These are phyloP conservation scores for Drosophila mettleri DNA, from an alignment of 2,888 invertebrate genomes.

Conservation along the genomic window DNA sequence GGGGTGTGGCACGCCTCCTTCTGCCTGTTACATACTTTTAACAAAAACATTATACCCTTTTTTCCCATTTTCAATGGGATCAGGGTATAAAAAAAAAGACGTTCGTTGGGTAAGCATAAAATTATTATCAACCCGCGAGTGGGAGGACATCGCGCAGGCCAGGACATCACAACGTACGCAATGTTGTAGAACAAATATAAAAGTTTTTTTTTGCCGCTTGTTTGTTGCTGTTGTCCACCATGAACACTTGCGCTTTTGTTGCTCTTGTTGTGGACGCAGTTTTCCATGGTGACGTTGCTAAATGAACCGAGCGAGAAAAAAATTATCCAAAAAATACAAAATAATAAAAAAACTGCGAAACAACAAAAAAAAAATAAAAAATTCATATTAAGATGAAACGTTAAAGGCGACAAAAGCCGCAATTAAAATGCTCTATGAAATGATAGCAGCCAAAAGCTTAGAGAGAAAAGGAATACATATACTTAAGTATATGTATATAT, in stretches of 20 bases:
- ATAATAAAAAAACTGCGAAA: constrained; percentile 24
- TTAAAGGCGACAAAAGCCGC: neutral
- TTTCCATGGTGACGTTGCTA: constrained; percentile 73
- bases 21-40: too few species aligned
- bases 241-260: constrained; percentile 39
- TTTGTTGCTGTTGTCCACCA: constrained; percentile 25
- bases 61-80: too few species aligned
- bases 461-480: too few species aligned
- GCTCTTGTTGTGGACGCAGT: constrained; percentile 66
- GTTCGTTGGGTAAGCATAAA: constrained; percentile 74
- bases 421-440: constrained; percentile 20
- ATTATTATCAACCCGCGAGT: constrained; percentile 72
- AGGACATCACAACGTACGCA: constrained; percentile 54
- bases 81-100: constrained; percentile 38
- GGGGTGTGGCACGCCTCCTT: too few species aligned
- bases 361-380: constrained; percentile 57
- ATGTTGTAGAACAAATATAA: constrained; percentile 73
- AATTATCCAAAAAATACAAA: constrained; percentile 61
- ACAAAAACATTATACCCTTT: too few species aligned
- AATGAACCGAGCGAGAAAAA: constrained; percentile 72
- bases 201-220: constrained; percentile 32
- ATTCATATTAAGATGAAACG: constrained; percentile 53
- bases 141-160: constrained; percentile 38
- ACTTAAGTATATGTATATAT: too few species aligned
- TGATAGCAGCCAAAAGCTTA: neutral